Evolutionary conservation across 2,797 vertebrate genomes (phyloP), one percentile per base, ranked within the genome.

Genomic region (Acestrorhynchus altus): DNA sequence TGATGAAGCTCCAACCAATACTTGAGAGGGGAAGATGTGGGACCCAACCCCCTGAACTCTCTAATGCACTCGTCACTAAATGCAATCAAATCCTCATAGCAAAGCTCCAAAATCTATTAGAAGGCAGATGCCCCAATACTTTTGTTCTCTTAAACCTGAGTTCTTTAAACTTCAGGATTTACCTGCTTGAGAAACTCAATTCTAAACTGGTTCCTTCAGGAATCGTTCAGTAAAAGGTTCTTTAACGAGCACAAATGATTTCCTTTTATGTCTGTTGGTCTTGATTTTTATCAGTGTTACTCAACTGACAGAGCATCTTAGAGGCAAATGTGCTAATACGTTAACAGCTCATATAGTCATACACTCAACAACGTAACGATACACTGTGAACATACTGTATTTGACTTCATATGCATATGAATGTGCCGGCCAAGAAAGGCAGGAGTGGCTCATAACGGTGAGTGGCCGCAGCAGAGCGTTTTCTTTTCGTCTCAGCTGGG

Each of bases 401-500:
- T 24, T 24, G 40, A 26, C 64, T 67, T 13, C 15, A 8, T 18
- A 26, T 18, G 22, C 44, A 66, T 66, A 31, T 31, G 22, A 56
- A 56, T 56, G 52, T 26, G 16, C 65, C 5, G 66, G 6, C 28
- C 39, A 49, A 52, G 31, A 35, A 52, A 28, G 24, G 18, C 28
- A 31, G 26, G 18, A 39, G 8, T 24, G 15, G 40, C 40, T 46
- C 1, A 20, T 65, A 12, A 20, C 35, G 0, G 39, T 64, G n/a
- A 42, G 61, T 10, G 20, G 61, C 31, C 18, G 39, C 10, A 61
- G 59, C 10, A 10, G n/a, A 7, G 20, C 60, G 60, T 63, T 40
- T 57, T 63, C 70, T 16, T 56, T 57, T 70, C 31, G 18, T 67
- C 73, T 76, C 67, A 24, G 61, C 75, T 51, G 40, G 56, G 46